phyloP scores from a whole-genome alignment of 1,140 invertebrate genomes.

The Drosophila ercepeae region DNA sequence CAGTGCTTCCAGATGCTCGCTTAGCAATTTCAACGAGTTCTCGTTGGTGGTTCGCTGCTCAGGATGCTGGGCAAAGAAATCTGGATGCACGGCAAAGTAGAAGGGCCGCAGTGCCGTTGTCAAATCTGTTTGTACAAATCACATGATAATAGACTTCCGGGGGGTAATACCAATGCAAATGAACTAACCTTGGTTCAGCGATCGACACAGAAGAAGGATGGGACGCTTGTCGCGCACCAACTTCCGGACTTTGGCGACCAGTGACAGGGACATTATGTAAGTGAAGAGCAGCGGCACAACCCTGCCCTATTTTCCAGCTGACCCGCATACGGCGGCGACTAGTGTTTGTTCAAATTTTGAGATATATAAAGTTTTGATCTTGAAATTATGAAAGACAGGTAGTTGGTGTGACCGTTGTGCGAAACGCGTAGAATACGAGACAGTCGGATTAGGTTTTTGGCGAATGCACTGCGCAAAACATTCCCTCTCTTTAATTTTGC shows the following conservation, averaged over 20 bases:
- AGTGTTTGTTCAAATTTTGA: constrained; percentile 21
- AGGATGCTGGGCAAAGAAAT: constrained; percentile 96
- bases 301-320: constrained; percentile 24
- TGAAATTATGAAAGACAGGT: constrained; percentile 40
- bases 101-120: constrained; percentile 95
- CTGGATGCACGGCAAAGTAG: constrained; percentile 97
- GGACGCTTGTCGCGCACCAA: constrained; percentile 10
- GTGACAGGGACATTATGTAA: constrained; percentile 53
- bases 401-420: constrained; percentile 4
- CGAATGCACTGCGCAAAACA: too few relatives aligned
- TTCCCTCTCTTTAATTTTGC: too few relatives aligned
- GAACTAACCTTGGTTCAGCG: constrained; percentile 41
- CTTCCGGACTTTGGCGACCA: constrained; percentile 28
- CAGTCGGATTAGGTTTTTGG: too few relatives aligned
- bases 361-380: constrained; percentile 48
- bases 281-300: constrained; percentile 35
- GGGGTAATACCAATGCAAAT: neutral
- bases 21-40: constrained; percentile 94
- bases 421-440: neutral
- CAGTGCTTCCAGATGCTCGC: constrained; percentile 91
- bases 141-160: constrained; percentile 13
- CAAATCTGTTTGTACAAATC: constrained; percentile 86
- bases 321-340: constrained; percentile 35
- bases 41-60: constrained; percentile 95
- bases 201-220: constrained; percentile 21